phyloP scores from a whole-genome alignment of 2,113 vertebrate genomes.

The Sceloporus undulatus region DNA sequence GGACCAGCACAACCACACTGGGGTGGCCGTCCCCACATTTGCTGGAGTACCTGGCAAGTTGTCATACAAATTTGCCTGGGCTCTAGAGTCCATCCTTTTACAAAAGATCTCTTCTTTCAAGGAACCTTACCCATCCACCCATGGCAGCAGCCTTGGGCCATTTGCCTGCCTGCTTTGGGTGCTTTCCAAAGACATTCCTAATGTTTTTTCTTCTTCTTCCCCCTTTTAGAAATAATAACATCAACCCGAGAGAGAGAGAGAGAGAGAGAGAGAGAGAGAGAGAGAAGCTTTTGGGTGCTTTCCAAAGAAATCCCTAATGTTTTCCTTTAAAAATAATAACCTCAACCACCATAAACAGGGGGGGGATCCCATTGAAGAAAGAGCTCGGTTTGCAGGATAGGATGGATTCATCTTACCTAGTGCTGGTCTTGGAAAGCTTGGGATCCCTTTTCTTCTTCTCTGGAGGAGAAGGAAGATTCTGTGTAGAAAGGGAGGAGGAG shows the following conservation, averaged over 20 bases:
- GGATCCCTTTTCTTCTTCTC: background rate
- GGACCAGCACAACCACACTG: background rate
- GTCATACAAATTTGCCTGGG: background rate
- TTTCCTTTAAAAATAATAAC: background rate
- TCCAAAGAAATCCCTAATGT: background rate
- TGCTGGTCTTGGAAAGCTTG: constrained; percentile 21
- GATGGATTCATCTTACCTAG: constrained; percentile 27
- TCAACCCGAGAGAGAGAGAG: too few relatives aligned
- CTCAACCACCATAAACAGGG: too few relatives aligned
- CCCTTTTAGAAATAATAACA: too few relatives aligned
- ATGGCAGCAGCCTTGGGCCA: constrained; percentile 5
- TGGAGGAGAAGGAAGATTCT: background rate
- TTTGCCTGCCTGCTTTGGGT: background rate
- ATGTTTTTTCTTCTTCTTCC: background rate
- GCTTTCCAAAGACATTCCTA: background rate
- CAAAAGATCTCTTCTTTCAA: background rate
- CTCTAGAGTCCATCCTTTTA: background rate
- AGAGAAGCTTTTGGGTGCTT: background rate
- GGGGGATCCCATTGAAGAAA: background rate
- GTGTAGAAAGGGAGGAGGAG: too few relatives aligned
- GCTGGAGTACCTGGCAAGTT: background rate
- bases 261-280: too few relatives aligned
- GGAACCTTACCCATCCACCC: background rate
- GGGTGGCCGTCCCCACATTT: background rate
- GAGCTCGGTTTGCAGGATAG: too few relatives aligned